phyloP scores from a whole-genome alignment of 2,797 vertebrate species.

The Chloroceryle inda region DNA sequence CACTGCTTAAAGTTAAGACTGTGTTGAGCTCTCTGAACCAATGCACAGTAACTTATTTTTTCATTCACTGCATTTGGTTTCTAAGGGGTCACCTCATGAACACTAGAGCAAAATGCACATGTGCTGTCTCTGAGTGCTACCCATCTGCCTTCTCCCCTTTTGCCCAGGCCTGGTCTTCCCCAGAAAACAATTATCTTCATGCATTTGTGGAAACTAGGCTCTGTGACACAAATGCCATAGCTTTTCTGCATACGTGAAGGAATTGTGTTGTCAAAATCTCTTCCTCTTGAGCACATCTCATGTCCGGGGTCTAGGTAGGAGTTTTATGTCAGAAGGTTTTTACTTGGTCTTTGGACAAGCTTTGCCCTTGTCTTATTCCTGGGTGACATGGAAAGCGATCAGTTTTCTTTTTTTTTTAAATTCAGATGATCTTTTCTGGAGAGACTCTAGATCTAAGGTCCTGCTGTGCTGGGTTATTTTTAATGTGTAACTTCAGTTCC shows the following conservation, averaged over 20 bases:
- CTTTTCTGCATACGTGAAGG: neutral
- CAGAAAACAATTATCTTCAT: rapidly evolving
- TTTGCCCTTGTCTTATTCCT: neutral
- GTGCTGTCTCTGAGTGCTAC: neutral
- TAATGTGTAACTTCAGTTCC: neutral
- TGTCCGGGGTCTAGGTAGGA: neutral
- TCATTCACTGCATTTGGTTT: rapidly evolving
- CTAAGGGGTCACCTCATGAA: neutral
- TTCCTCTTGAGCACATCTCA: neutral
- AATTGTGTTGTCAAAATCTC: neutral
- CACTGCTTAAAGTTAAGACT: rapidly evolving
- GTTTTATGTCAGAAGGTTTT: neutral
- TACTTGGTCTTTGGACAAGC: neutral
- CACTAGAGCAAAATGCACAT: rapidly evolving
- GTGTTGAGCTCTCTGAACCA: neutral
- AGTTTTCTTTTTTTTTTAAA: neutral
- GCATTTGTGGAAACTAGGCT: neutral
- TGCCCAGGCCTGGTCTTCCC: neutral
- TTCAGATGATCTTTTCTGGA: neutral
- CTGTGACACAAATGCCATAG: neutral
- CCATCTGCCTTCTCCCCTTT: neutral
- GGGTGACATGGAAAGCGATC: neutral
- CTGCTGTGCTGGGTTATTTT: neutral
- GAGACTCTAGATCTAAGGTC: neutral
- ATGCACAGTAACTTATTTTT: neutral